Base-by-base conservation (phyloP, 2,888 invertebrate genomes). In the Idaea dimidiata region DNA sequence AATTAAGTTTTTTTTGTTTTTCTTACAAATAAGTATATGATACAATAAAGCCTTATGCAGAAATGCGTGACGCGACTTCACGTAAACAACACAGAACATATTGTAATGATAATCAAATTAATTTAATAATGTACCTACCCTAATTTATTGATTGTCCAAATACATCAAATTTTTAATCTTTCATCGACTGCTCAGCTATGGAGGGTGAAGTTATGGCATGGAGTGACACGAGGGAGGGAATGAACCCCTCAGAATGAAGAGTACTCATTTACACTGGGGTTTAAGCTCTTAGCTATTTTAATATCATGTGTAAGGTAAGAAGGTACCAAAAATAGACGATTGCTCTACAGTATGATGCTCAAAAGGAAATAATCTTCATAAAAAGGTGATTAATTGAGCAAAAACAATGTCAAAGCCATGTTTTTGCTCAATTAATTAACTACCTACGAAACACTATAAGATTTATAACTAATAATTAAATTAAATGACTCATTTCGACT, bases 151-250 rank as follows among this genome's bases (percentile, higher is more conserved):
- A 54, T n/a, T 54, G 54, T 54, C 54, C 3, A 54, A 4, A 18
- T 18, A 6, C 58, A 57, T 57, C 58, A n/a, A 18, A 1, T n/a
- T 54, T 54, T 54, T 54, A 54, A 54, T 54, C 16, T 54, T 31
- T 24, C 58, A 57, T 17, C 58, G 24, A 57, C n/a, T 57, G 43
- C 43, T 43, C 43, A 43, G 43, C 43, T 8, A 43, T 17, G 18
- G 18, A 56, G 56, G 17, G 56, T 56, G 43, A 10, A 43, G 10
- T 43, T 14, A 14, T 43, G 14, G 43, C 3, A 43, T 43, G 14
- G 43, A 43, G 43, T 43, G 43, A 43, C 10, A 43, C 43, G 43
- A 43, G 43, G 43, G 43, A 43, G 43, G 43, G 43, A 43, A 43
- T 10, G 43, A 43, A 43, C 43, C 43, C 43, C 43, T 43, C 43